These are phyloP conservation scores for Xiphophorus couchianus DNA, from an alignment of 2,113 vertebrate genomes.

Conservation along the genomic window DNA sequence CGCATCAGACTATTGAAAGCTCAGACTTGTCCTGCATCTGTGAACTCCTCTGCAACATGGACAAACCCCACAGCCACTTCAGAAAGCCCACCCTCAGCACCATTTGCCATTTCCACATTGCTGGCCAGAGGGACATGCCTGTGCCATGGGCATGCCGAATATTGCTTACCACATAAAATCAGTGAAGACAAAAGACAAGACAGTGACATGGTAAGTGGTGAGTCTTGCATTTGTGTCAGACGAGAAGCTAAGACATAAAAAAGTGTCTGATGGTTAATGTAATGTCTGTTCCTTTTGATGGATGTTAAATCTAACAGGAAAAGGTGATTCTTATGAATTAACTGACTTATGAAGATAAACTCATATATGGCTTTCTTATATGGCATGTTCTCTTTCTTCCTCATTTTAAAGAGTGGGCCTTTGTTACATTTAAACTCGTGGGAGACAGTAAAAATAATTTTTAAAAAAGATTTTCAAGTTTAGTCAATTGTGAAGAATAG, in stretches of 20 bases:
- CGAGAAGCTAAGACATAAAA: too few relatives aligned
- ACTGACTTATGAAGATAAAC: too few relatives aligned
- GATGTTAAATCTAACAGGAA: constrained; percentile 23
- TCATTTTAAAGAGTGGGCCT: too few relatives aligned
- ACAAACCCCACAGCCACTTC: constrained; percentile 22
- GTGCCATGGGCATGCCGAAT: constrained; percentile 88
- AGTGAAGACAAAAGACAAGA: constrained; percentile 35
- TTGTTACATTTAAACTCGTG: too few relatives aligned
- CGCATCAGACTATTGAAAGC: constrained; percentile 85
- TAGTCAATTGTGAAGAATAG: too few relatives aligned
- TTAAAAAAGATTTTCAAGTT: too few relatives aligned
- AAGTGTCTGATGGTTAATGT: background rate
- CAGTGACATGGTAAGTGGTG: constrained; percentile 60
- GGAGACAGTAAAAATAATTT: too few relatives aligned
- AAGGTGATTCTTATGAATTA: background rate
- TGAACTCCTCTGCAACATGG: background rate
- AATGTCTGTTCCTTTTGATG: background rate
- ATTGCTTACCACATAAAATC: constrained; percentile 77
- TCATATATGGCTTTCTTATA: too few relatives aligned
- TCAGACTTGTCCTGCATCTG: constrained; percentile 78
- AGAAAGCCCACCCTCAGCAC: constrained; percentile 75
- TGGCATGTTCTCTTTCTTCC: too few relatives aligned
- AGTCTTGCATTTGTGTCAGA: background rate
- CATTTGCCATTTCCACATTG: constrained; percentile 87
- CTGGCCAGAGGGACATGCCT: constrained; percentile 87